Conservation (phyloP, 2,888 invertebrate species). For the Hetaerina titia region DNA sequence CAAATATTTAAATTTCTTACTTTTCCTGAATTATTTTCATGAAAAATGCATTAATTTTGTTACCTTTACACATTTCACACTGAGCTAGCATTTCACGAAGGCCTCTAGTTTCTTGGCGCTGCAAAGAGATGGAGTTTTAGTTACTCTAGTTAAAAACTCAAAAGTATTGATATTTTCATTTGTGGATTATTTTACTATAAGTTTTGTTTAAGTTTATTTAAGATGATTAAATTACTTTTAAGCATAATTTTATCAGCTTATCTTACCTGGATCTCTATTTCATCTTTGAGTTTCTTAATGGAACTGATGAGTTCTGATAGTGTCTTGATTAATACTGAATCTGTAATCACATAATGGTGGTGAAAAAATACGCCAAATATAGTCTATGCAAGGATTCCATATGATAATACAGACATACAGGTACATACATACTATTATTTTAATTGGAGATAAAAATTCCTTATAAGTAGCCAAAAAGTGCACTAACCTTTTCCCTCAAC, state of each 20-base stretch:
- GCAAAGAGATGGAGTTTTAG: conserved; percentile 71
- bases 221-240: too few relatives aligned
- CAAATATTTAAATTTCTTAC: neutral
- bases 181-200: too few relatives aligned
- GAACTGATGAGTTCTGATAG: conserved; percentile 83
- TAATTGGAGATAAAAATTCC: neutral
- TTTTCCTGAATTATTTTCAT: neutral
- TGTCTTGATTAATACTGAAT: conserved; percentile 82
- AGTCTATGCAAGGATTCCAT: neutral
- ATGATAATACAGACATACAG: neutral
- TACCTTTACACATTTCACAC: conserved; percentile 85
- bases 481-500: conserved; percentile 81
- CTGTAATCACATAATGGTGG: conserved; percentile 74
- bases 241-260: neutral
- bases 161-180: neutral
- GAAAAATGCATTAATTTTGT: neutral
- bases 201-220: too few relatives aligned
- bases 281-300: conserved; percentile 85
- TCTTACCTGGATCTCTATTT: conserved; percentile 83
- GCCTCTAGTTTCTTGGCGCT: conserved; percentile 83
- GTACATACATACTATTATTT: neutral
- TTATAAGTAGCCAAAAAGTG: neutral
- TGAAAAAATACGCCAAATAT: neutral
- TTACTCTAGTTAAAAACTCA: neutral
- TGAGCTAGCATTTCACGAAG: conserved; percentile 86